Evolutionary conservation across 2,888 invertebrate genomes (phyloP).

Genomic region (Branchipolynoe longqiensis): DNA sequence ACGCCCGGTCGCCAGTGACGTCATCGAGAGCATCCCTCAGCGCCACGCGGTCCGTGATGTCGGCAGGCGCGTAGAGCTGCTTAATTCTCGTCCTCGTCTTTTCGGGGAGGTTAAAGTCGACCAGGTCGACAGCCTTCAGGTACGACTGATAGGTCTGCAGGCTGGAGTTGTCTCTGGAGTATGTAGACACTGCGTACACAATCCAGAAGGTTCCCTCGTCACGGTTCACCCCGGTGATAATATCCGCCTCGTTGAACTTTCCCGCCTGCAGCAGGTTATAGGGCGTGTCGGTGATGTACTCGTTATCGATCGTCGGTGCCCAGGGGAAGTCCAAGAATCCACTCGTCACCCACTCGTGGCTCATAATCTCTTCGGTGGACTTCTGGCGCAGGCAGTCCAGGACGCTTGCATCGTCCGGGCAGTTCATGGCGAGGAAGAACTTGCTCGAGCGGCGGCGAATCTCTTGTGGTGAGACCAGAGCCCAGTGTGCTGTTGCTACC

Average conservation of each 20-base stretch:
- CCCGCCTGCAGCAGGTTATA: conserved; percentile 85
- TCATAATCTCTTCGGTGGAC: conserved; percentile 60
- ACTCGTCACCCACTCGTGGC: conserved; percentile 67
- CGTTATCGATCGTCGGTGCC: conserved; percentile 94
- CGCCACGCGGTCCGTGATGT: conserved; percentile 85
- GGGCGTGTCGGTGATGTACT: conserved; percentile 89
- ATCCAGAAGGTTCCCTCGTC: conserved; percentile 96
- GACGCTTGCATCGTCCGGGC: conserved; percentile 65
- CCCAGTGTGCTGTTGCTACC: conserved; percentile 94
- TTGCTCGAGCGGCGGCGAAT: conserved; percentile 61
- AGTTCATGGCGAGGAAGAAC: conserved; percentile 65
- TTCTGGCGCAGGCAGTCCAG: conserved; percentile 67
- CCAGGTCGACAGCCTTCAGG: conserved; percentile 60
- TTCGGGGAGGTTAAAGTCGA: conserved; percentile 77
- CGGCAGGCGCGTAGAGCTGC: conserved; percentile 90
- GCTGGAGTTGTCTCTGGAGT: conserved; percentile 82
- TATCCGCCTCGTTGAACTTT: conserved; percentile 94
- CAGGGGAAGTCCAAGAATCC: conserved; percentile 92
- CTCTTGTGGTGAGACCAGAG: conserved; percentile 86
- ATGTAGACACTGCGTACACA: conserved; percentile 88
- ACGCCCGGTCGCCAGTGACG: conserved; percentile 96
- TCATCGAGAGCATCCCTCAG: conserved; percentile 93
- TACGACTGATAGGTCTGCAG: conserved; percentile 63
- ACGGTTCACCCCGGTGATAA: conserved; percentile 93
- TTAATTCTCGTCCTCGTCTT: conserved; percentile 90